phyloP scores from a whole-genome alignment of 1,140 invertebrate species.

The Lepeophtheirus salmonis region DNA sequence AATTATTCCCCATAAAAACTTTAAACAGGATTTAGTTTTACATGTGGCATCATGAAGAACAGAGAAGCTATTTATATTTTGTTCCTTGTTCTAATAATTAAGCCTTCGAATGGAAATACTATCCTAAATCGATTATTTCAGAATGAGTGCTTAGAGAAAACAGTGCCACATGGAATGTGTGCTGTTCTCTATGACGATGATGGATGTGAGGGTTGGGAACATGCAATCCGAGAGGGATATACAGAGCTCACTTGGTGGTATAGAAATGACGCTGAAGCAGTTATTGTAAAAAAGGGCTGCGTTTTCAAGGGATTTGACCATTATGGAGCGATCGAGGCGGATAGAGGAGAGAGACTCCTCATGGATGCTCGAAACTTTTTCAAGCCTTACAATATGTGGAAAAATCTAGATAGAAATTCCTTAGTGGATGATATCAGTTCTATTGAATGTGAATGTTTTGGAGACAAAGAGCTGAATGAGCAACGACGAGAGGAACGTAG shows the following conservation, averaged over 20 bases:
- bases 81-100: no score
- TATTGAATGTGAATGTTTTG: slow-evolving; percentile 1
- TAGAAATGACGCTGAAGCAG: slow-evolving; percentile 15
- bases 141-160: background rate
- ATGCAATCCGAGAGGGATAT: background rate
- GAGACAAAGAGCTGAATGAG: background rate
- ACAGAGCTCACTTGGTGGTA: slow-evolving; percentile 13
- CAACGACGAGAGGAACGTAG: background rate
- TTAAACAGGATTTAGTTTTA: no score
- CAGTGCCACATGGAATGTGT: background rate
- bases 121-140: background rate
- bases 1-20: no score
- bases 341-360: background rate
- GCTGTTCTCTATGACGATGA: slow-evolving; percentile 8
- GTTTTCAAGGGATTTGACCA: slow-evolving; percentile 6
- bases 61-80: no score
- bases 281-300: slow-evolving; percentile 10
- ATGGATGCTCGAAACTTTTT: background rate
- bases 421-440: slow-evolving; percentile 4
- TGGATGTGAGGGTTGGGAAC: slow-evolving; percentile 8
- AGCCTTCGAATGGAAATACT: no score
- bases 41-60: no score
- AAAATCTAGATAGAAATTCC: background rate
- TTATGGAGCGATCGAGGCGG: background rate
- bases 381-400: background rate